Conservation (phyloP, 1,140 invertebrate species). For the Diprion similis region DNA sequence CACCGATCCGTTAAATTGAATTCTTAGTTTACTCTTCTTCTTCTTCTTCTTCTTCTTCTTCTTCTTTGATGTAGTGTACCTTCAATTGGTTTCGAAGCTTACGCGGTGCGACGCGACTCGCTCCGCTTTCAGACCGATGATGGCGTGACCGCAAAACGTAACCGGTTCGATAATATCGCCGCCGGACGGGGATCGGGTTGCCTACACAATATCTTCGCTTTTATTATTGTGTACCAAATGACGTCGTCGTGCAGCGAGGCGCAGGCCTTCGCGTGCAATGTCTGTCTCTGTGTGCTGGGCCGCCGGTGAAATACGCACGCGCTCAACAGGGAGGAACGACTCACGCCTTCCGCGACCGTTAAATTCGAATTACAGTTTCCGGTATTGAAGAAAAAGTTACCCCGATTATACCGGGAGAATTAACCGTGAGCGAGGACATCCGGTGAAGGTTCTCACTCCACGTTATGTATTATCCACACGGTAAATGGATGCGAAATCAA, state of each 20-base stretch:
- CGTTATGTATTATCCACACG: no score
- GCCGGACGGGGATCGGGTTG: not conserved
- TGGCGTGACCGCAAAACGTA: not conserved
- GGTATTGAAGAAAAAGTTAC: not conserved
- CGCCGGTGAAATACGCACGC: not conserved
- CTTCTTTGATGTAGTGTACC: no score
- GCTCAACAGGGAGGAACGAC: not conserved
- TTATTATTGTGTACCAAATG: not conserved
- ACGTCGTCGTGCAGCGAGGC: not conserved
- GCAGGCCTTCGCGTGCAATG: not conserved
- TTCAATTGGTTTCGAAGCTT: not conserved
- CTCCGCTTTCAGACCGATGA: not conserved
- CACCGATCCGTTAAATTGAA: not conserved
- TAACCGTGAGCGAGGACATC: not conserved
- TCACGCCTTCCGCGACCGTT: not conserved
- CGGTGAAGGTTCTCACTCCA: not conserved
- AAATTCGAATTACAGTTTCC: constrained; percentile 1
- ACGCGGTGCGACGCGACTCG: not conserved
- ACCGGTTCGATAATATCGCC: constrained; percentile 3
- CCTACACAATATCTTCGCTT: not conserved
- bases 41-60: no score
- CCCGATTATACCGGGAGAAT: not conserved
- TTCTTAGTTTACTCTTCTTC: not conserved
- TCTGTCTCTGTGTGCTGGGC: no score
- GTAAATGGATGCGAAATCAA: no score